Base-by-base conservation (phyloP, 1,140 invertebrate species). In the Tetragonula clypearis region DNA sequence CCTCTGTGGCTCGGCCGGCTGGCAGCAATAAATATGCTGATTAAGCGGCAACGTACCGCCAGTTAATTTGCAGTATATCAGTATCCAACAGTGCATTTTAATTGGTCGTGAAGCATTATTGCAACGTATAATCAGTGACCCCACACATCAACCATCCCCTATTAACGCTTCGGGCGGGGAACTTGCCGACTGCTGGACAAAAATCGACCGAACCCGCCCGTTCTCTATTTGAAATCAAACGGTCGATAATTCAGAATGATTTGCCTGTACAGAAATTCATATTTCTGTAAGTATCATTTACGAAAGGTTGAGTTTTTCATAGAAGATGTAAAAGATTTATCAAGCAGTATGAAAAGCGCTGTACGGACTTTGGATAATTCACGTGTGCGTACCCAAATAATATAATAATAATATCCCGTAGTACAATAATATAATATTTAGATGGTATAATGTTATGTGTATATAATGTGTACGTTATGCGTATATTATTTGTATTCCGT, bases 1-100 rank as follows among this genome's bases (percentile, higher is more conserved):
- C 58, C 35, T n/a, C 11, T 53, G 1, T 5, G n/a, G 21, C 21
- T 72, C 26, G 35, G 71, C 68, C 85, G 77, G 78, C 85, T 87
- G 65, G 80, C 86, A 85, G 88, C 88, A 90, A 90, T 90, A 90
- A 90, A 90, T 90, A 90, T 90, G 88, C 88, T 90, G 88, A 90
- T 90, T 90, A 90, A 90, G 88, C 88, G 88, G 88, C 82, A 87
- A 89, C 88, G 85, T 65, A 89, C 26, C 76, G 88, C 86, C 88
- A 85, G 88, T 90, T 90, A 90, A 90, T 90, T 90, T 90, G 88
- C 88, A 90, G 88, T 90, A 90, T 89, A 90, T 90, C 88, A 90
- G 88, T 89, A 90, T 87, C 88, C 88, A 90, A 89, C 88, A 85
- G 88, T 84, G 85, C 71, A 90, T 89, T 89, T 89, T 90, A 90